Evolutionary conservation across 2,113 vertebrate genomes (phyloP).

Genomic region (Atherinomorus stipes): DNA sequence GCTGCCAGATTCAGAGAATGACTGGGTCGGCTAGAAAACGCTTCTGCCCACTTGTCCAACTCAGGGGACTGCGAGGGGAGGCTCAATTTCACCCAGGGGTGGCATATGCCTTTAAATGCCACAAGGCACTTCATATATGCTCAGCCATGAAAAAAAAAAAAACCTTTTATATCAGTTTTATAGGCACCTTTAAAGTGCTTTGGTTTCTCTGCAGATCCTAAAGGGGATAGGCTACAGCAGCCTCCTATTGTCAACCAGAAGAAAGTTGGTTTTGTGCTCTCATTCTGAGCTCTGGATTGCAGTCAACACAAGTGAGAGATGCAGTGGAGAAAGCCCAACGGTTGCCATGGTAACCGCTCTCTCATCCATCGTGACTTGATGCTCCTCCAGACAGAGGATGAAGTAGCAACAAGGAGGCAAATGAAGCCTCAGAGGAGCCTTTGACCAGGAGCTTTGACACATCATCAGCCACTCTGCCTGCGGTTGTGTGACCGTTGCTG

Average conservation of each 20-base stretch:
- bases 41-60: too few relatives aligned
- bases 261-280: slow-evolving; percentile 53
- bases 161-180: neutral
- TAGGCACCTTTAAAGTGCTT: neutral
- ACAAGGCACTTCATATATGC: neutral
- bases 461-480: slow-evolving; percentile 4
- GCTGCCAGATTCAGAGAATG: too few relatives aligned
- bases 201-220: neutral
- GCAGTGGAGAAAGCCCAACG: slow-evolving; percentile 47
- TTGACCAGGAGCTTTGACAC: slow-evolving; percentile 42
- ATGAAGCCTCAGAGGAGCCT: slow-evolving; percentile 42
- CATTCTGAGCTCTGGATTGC: slow-evolving; percentile 52
- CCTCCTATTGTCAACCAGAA: neutral
- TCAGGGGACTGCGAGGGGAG: too few relatives aligned
- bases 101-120: too few relatives aligned
- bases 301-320: slow-evolving; percentile 44
- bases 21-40: too few relatives aligned
- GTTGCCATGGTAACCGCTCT: slow-evolving; percentile 73
- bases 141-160: neutral
- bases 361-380: slow-evolving; percentile 66
- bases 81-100: too few relatives aligned
- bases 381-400: slow-evolving; percentile 66
- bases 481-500: neutral
- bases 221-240: neutral
- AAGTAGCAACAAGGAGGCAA: slow-evolving; percentile 40